Evolutionary conservation across 2,797 vertebrate species (phyloP).

Genomic region (Tarsius wallacei): DNA sequence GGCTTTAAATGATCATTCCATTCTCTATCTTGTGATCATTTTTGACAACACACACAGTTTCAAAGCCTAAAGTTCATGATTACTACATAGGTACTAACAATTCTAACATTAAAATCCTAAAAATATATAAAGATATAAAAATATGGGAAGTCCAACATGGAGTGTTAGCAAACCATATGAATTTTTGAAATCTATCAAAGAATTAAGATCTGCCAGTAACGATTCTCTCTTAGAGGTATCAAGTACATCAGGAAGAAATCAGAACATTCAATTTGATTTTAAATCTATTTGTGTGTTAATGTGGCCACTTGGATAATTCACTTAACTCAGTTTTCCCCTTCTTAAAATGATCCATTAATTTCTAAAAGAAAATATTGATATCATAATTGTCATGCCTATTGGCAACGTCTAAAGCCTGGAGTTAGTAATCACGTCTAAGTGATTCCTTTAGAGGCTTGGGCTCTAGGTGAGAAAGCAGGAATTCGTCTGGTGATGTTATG

Average conservation of each 20-base stretch:
- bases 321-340: background rate
- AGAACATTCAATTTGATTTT: constrained; percentile 16
- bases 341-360: constrained; percentile 41
- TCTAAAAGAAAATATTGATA: constrained; percentile 54
- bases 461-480: background rate
- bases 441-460: background rate
- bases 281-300: constrained; percentile 54
- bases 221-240: constrained; percentile 15
- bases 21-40: background rate
- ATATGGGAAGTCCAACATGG: background rate
- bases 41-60: background rate
- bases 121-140: background rate
- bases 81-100: background rate
- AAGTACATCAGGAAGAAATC: constrained; percentile 42
- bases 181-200: background rate
- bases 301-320: constrained; percentile 39
- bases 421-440: too few species aligned
- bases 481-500: background rate
- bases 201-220: background rate
- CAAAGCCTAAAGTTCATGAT: background rate
- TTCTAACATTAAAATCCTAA: constrained; percentile 59
- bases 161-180: background rate
- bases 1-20: background rate
- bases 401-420: too few species aligned
- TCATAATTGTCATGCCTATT: background rate